phyloP scores from a whole-genome alignment of 2,888 invertebrate species.

The Emmelina monodactyla region DNA sequence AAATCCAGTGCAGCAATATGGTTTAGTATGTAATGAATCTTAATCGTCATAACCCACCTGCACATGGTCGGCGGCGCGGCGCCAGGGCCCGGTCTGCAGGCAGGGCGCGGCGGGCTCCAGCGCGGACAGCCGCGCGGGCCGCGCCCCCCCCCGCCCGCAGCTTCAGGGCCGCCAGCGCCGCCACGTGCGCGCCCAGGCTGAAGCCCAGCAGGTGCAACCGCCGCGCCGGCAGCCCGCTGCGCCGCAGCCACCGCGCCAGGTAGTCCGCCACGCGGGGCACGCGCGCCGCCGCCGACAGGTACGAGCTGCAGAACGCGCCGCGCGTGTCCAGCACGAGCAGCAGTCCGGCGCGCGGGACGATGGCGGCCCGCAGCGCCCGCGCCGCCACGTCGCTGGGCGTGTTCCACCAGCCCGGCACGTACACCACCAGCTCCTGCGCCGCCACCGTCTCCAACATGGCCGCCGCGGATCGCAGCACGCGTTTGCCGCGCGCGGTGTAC shows the following conservation, averaged over 20 bases:
- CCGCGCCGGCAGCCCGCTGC: slow-evolving; percentile 38
- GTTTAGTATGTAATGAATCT: not conserved
- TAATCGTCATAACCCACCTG: not conserved
- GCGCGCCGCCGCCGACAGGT: slow-evolving; percentile 37
- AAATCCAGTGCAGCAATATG: not conserved
- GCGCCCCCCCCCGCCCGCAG: slow-evolving; percentile 39
- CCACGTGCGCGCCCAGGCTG: slow-evolving; percentile 70
- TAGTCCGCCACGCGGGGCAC: slow-evolving; percentile 33
- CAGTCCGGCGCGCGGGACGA: slow-evolving; percentile 27
- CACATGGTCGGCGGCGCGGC: not conserved
- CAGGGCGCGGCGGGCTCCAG: slow-evolving; percentile 52
- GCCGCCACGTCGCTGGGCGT: slow-evolving; percentile 41
- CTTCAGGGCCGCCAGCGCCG: slow-evolving; percentile 35
- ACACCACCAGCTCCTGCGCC: slow-evolving; percentile 25
- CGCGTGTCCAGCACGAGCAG: slow-evolving; percentile 41
- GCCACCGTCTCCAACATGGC: slow-evolving; percentile 15
- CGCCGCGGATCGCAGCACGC: slow-evolving; percentile 25
- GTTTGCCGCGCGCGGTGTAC: slow-evolving; percentile 19
- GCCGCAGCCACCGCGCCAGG: slow-evolving; percentile 31
- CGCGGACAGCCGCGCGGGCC: slow-evolving; percentile 37
- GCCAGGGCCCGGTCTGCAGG: slow-evolving; percentile 24
- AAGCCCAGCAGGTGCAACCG: slow-evolving; percentile 68
- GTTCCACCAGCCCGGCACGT: slow-evolving; percentile 55
- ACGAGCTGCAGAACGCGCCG: slow-evolving; percentile 38
- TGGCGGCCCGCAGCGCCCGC: slow-evolving; percentile 29